Evolutionary conservation across 2,797 vertebrate species (phyloP), one percentile per base, ranked within the genome.

Genomic region (Poecile montanus): DNA sequence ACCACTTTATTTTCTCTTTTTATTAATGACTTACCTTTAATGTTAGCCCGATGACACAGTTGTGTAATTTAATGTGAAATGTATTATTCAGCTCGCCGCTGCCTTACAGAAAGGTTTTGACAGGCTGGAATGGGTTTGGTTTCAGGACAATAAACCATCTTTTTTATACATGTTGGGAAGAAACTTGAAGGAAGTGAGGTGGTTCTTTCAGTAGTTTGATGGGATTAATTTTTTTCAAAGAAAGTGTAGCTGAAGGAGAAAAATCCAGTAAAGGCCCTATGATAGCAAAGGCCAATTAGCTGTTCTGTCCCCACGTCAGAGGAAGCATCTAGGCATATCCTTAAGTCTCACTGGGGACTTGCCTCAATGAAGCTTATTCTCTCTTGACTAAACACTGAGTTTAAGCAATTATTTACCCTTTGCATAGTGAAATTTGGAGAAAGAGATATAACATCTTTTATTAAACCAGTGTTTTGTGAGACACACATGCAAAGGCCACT

Each of bases 11-110:
- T 94, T 95, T 95, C 91, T 91, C 87, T 91, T 93, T 96, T 95
- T 95, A 97, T 97, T 96, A 97, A 96, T 96, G 95, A 93, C 95
- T 92, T 97, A 96, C 95, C 96, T 97, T 96, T 95, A 95, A 84
- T 91, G 93, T 95, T 96, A 95, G 92, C 91, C 94, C 23, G 22
- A 93, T 90, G 91, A 96, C 95, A 97, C 94, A 91, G 93, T 96
- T 95, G 91, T 97, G 94, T 96, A 95, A 95, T 95, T 92, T 88
- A 95, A 94, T 92, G 94, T 91, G 89, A 96, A 96, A 97, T 97
- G 91, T 95, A 96, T 96, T 97, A 97, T 96, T 97, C 94, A 96
- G 88, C 86, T 93, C 7, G 50, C 88, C 72, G 86, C 91, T 2
- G 75, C 91, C 87, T 96, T 57, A 34, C 88, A 91, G 95, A 96